Percentiles rank a stretch among this genome's conserved stretches.
Evolutionary conservation across 2,888 invertebrate genomes (phyloP).

Genomic region (Sphinx pinastri): DNA sequence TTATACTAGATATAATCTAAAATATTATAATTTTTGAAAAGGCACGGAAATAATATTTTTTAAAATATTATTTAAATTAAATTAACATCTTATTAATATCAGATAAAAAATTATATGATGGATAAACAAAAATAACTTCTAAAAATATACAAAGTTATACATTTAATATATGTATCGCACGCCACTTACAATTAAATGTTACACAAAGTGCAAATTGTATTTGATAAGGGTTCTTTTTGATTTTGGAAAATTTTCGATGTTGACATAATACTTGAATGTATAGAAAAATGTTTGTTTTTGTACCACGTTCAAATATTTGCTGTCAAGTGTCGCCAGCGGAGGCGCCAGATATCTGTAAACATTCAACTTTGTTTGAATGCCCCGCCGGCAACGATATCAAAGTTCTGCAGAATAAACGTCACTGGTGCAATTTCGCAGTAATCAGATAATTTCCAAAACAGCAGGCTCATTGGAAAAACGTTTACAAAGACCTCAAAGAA

Average conservation of each 20-base stretch:
- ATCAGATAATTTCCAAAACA: slow-evolving; percentile 44
- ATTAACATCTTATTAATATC: no score
- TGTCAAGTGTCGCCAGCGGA: slow-evolving; percentile 14
- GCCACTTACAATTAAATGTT: background rate
- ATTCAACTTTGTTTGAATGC: slow-evolving; percentile 17
- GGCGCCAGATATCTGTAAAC: slow-evolving; percentile 5
- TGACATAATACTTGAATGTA: slow-evolving; percentile 19
- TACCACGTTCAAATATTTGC: slow-evolving; percentile 21
- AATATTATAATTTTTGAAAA: no score
- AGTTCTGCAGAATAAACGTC: slow-evolving; percentile 44
- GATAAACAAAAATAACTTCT: no score
- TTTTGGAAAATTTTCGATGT: background rate
- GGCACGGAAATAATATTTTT: no score
- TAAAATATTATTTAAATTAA: no score
- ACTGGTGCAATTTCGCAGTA: slow-evolving; percentile 36
- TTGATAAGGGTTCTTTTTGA: no score
- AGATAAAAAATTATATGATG: no score
- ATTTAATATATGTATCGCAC: background rate
- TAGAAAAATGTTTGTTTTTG: slow-evolving; percentile 5
- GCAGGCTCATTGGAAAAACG: slow-evolving; percentile 39
- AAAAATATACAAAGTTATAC: no score
- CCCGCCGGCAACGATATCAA: slow-evolving; percentile 34
- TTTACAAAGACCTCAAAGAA: slow-evolving; percentile 60
- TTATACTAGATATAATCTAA: no score
- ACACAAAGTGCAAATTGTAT: background rate